phyloP scores from a whole-genome alignment of 1,140 invertebrate species.

The Scaptomyza montana region DNA sequence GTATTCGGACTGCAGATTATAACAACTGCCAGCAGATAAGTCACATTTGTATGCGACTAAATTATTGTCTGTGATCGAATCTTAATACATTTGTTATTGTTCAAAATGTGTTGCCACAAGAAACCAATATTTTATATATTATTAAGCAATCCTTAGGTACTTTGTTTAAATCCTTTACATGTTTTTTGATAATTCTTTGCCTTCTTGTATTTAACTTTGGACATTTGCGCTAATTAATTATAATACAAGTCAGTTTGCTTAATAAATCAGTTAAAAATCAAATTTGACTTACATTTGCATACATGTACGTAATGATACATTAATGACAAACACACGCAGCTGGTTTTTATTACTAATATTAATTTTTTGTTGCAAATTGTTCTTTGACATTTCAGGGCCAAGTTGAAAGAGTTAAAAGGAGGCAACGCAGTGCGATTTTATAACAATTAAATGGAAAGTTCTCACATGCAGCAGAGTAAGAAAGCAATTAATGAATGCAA shows the following conservation, averaged over 20 bases:
- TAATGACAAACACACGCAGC: slow-evolving; percentile 10
- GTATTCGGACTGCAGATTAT: slow-evolving; percentile 35
- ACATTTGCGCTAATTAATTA: not conserved
- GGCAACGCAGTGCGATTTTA: slow-evolving; percentile 50
- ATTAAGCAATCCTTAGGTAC: too few species aligned
- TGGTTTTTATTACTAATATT: not conserved
- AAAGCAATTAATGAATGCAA: slow-evolving; percentile 78
- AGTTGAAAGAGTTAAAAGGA: slow-evolving; percentile 1
- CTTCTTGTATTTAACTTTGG: too few species aligned
- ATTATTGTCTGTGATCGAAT: slow-evolving; percentile 13
- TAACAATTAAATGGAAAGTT: slow-evolving; percentile 47
- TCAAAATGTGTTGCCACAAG: too few species aligned
- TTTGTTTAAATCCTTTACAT: too few species aligned
- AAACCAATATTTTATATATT: too few species aligned
- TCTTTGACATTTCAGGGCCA: slow-evolving; percentile 19
- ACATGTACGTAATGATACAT: not conserved
- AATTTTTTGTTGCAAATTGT: slow-evolving; percentile 15
- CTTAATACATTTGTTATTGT: not conserved
- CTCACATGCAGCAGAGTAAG: slow-evolving; percentile 24
- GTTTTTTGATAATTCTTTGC: too few species aligned
- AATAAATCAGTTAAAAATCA: not conserved
- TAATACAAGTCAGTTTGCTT: not conserved
- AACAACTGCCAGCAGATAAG: slow-evolving; percentile 17
- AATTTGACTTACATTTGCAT: not conserved
- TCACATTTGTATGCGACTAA: not conserved